Evolutionary conservation across 2,797 vertebrate genomes (phyloP).

Genomic region (Falco peregrinus): DNA sequence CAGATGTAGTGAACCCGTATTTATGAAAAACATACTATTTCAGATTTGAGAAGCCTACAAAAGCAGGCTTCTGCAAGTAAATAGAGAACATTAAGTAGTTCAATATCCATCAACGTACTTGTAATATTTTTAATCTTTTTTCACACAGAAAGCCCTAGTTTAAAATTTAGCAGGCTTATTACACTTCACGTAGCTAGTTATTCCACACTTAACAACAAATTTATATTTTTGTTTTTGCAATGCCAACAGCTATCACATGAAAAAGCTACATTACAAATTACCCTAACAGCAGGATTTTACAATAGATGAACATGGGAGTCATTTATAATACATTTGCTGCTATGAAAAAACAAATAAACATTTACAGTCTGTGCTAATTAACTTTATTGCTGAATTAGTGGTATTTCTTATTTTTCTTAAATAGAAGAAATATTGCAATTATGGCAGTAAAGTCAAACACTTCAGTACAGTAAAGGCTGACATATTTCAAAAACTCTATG

Average conservation of each 20-base stretch:
- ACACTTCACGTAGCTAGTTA: background rate
- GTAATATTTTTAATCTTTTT: background rate
- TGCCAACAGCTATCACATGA: background rate
- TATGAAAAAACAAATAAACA: constrained; percentile 48
- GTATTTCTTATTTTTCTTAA: constrained; percentile 6
- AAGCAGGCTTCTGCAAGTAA: background rate
- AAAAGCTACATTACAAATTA: background rate
- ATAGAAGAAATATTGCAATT: background rate
- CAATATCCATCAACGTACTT: background rate
- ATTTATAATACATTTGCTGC: constrained; percentile 28
- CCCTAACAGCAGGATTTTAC: constrained; percentile 3
- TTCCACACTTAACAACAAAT: background rate
- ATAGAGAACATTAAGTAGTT: background rate
- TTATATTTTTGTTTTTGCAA: background rate
- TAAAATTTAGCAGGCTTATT: background rate
- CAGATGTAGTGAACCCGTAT: background rate
- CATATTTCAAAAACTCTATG: background rate
- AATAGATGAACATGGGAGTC: background rate
- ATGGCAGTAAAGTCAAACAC: background rate
- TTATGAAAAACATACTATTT: background rate
- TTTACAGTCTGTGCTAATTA: constrained; percentile 37
- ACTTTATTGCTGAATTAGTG: constrained; percentile 22
- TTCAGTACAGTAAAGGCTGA: background rate
- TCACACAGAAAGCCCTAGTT: background rate
- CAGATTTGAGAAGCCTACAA: background rate